A percentile compares a stretch with the other conserved stretches of the same genome.
Conservation (phyloP, 1,140 invertebrate species). For the Paraescarpia echinospica region DNA sequence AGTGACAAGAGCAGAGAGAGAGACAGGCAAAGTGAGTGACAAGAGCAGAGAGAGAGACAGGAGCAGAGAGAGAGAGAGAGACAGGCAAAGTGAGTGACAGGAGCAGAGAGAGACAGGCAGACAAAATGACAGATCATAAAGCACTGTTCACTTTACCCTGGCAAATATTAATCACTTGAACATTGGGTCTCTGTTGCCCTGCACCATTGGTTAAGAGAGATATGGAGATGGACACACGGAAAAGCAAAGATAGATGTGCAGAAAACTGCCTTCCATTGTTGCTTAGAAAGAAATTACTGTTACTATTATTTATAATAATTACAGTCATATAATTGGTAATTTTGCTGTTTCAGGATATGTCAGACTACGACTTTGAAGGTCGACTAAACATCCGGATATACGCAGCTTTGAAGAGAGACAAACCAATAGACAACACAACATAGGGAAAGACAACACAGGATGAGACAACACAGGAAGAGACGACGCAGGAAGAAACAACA, state of each 20-base stretch:
- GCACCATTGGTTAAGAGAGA: not conserved
- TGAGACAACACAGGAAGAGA: not conserved
- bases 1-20: no score
- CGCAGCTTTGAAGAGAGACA: slow-evolving; percentile 60
- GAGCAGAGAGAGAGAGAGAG: no score
- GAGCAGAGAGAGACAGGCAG: no score
- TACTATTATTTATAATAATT: slow-evolving; percentile 25
- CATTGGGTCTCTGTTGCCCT: no score
- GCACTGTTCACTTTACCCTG: not conserved
- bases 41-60: no score
- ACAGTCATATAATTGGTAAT: not conserved
- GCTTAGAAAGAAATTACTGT: slow-evolving; percentile 1
- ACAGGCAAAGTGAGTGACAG: no score
- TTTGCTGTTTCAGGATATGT: slow-evolving; percentile 55
- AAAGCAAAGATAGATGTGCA: not conserved
- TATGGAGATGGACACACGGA: not conserved
- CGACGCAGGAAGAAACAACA: not conserved
- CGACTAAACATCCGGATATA: slow-evolving; percentile 68
- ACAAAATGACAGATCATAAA: not conserved
- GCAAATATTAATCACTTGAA: not conserved
- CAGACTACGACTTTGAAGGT: slow-evolving; percentile 72
- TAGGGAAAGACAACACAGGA: not conserved
- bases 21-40: no score
- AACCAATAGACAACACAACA: not conserved
- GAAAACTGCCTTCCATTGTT: not conserved